Evolutionary conservation across 2,113 vertebrate species (phyloP).

Genomic region (Parus major): DNA sequence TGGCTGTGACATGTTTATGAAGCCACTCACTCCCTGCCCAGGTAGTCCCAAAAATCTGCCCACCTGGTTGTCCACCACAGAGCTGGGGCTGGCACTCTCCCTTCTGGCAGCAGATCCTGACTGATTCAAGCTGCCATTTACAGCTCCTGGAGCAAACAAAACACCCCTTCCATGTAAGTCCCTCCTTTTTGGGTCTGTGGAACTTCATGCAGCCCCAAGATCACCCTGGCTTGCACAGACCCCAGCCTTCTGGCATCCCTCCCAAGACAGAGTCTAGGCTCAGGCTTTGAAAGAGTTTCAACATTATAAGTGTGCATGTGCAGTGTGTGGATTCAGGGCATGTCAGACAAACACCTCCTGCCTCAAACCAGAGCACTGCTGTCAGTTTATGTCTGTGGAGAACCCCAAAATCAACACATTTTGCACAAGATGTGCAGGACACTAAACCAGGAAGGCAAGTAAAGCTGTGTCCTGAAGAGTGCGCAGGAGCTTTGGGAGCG

Average conservation of each 20-base stretch:
- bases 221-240: not conserved
- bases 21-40: not conserved
- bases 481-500: not conserved
- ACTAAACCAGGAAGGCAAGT: not conserved
- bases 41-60: not conserved
- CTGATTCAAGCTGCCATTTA: not conserved
- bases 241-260: not conserved
- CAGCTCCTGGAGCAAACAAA: not conserved
- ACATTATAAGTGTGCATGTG: not conserved
- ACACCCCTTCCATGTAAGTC: not conserved
- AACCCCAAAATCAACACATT: not conserved
- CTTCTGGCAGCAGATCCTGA: not conserved
- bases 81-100: not conserved
- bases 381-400: not conserved
- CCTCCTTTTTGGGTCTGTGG: not conserved
- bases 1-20: not conserved
- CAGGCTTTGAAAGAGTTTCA: not conserved
- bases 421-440: not conserved
- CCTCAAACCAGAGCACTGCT: not conserved
- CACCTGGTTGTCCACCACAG: rapidly evolving
- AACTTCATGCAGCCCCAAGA: not conserved
- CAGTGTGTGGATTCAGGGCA: not conserved
- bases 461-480: not conserved
- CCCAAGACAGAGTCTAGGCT: not conserved
- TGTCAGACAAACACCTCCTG: rapidly evolving